A percentile compares a stretch with the other conserved stretches of the same genome.
Evolutionary conservation across 2,888 invertebrate genomes (phyloP).

Genomic region (Drosophila nr. fundita): DNA sequence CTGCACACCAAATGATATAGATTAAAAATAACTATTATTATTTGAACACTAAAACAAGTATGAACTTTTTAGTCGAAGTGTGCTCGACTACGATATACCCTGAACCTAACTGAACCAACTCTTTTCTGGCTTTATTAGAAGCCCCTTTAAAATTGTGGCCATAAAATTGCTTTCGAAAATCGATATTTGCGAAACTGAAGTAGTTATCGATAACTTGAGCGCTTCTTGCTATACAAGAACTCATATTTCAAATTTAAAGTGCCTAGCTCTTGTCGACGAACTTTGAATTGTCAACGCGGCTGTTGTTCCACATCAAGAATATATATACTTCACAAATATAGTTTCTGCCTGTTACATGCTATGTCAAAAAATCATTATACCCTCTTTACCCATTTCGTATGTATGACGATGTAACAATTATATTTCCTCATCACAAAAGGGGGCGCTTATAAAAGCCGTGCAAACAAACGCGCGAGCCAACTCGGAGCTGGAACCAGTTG

Average conservation of each 20-base stretch:
- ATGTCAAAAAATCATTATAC: background rate
- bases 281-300: background rate
- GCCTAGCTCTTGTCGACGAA: background rate
- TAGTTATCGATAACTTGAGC: background rate
- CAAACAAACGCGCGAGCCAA: slow-evolving; percentile 65
- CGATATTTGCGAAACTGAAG: background rate
- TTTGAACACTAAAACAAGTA: slow-evolving; percentile 58
- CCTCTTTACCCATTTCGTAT: background rate
- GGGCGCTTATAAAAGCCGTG: slow-evolving; percentile 58
- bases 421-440: slow-evolving; percentile 47
- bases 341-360: background rate
- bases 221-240: background rate
- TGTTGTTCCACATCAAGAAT: background rate
- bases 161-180: background rate
- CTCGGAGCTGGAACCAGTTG: slow-evolving; percentile 45
- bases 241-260: background rate
- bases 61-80: background rate
- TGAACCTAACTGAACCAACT: background rate
- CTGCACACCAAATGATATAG: slow-evolving; percentile 53
- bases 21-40: slow-evolving; percentile 68
- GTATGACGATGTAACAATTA: slow-evolving; percentile 58
- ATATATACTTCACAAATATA: background rate
- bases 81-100: background rate
- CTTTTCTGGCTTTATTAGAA: background rate
- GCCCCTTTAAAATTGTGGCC: background rate